phyloP scores from a whole-genome alignment of 2,888 invertebrate species.

The Thecophora atra region DNA sequence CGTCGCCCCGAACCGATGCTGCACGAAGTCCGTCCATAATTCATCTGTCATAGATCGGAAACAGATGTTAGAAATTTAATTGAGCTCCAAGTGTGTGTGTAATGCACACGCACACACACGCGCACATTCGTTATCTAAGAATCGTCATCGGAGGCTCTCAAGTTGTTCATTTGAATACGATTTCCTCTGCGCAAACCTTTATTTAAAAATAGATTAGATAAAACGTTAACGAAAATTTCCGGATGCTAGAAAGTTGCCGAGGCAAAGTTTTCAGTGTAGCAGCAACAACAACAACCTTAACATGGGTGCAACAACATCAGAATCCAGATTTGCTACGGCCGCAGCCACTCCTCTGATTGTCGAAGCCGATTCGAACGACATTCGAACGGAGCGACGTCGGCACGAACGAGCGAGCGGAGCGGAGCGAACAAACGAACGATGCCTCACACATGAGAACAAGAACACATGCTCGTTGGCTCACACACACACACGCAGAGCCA shows the following conservation, averaged over 20 bases:
- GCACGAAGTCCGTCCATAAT: not conserved
- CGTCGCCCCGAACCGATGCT: not conserved
- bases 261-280: not conserved
- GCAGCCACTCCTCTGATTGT: slow-evolving; percentile 31
- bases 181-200: slow-evolving; percentile 25
- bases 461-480: slow-evolving; percentile 33
- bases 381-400: slow-evolving; percentile 11
- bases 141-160: not conserved
- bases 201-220: slow-evolving; percentile 32
- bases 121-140: not conserved
- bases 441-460: slow-evolving; percentile 26
- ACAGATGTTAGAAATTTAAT: slow-evolving; percentile 37
- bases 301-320: slow-evolving; percentile 29
- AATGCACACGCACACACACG: not conserved
- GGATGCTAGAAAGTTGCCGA: slow-evolving; percentile 26
- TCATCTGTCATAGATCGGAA: slow-evolving; percentile 25
- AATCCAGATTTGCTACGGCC: slow-evolving; percentile 10
- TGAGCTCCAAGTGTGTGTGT: not conserved
- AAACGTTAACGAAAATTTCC: slow-evolving; percentile 12
- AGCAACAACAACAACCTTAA: slow-evolving; percentile 19
- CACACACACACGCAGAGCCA: slow-evolving; percentile 1
- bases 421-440: not conserved
- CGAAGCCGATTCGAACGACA: slow-evolving; percentile 24
- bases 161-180: slow-evolving; percentile 13
- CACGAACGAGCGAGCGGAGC: not conserved